These are phyloP conservation scores for fruit fly (Drosophila melanogaster) DNA, from an alignment of 1,140 invertebrate species.

Conservation along the genomic window Release_6_plus_ISO1_MT NC_004354.4:6612501-6613000, in stretches of 20 bases:
- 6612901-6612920: slow-evolving; percentile 18
- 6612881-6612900: slow-evolving; percentile 28
- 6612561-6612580: slow-evolving; percentile 25
- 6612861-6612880: slow-evolving; percentile 24
- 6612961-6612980: not conserved
- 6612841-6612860: slow-evolving; percentile 22
- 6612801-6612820: slow-evolving; percentile 11
- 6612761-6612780: not conserved
- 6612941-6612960: slow-evolving; percentile 40
- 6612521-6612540: slow-evolving; percentile 19
- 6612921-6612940: slow-evolving; percentile 42
- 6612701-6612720: slow-evolving; percentile 36
- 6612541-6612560: slow-evolving; percentile 25
- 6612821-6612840: slow-evolving; percentile 4
- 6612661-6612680: not conserved
- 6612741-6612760: slow-evolving; percentile 4
- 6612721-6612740: slow-evolving; percentile 29
- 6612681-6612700: slow-evolving; percentile 9
- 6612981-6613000: slow-evolving; percentile 18
- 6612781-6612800: not conserved
- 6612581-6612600: not conserved
- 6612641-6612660: not conserved
- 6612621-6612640: slow-evolving; percentile 37
- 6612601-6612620: slow-evolving; percentile 24
- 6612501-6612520: slow-evolving; percentile 11